A percentile compares a stretch with the other conserved stretches of the same genome.
Conservation (phyloP, 2,113 vertebrate species). For the Polypterus senegalus region DNA sequence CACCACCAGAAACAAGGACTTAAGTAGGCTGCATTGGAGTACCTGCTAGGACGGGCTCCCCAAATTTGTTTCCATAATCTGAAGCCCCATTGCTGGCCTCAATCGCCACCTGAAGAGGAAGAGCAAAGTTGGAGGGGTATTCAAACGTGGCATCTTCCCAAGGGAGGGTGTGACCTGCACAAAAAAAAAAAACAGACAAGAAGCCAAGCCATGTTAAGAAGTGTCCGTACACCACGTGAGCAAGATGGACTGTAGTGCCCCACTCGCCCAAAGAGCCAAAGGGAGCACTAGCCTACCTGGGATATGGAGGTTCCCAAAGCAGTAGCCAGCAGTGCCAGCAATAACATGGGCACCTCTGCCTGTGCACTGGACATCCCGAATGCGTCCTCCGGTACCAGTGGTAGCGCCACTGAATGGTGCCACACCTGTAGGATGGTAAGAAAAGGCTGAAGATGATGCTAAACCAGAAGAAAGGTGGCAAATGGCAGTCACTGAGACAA, state of each 20-base stretch:
- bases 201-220: too few relatives aligned
- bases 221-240: too few relatives aligned
- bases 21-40: neutral
- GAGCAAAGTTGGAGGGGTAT: slow-evolving; percentile 70
- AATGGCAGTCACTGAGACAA: too few relatives aligned
- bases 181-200: neutral
- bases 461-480: neutral
- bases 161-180: slow-evolving; percentile 60
- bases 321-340: slow-evolving; percentile 80
- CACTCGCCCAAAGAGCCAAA: neutral
- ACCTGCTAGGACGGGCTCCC: slow-evolving; percentile 79
- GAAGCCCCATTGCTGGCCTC: slow-evolving; percentile 84
- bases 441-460: neutral
- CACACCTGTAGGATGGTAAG: slow-evolving; percentile 46
- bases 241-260: too few relatives aligned
- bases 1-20: too few relatives aligned
- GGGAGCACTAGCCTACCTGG: slow-evolving; percentile 50
- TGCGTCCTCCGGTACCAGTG: slow-evolving; percentile 78
- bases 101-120: slow-evolving; percentile 70
- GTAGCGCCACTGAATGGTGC: slow-evolving; percentile 81
- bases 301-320: slow-evolving; percentile 76
- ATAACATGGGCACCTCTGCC: slow-evolving; percentile 77
- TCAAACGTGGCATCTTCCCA: slow-evolving; percentile 70
- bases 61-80: slow-evolving; percentile 89
- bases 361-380: slow-evolving; percentile 76